Percentiles rank a stretch among this genome's conserved stretches.
These are phyloP conservation scores for Polydrusus tereticollis DNA, from an alignment of 2,888 invertebrate species.

Conservation along the genomic window DNA sequence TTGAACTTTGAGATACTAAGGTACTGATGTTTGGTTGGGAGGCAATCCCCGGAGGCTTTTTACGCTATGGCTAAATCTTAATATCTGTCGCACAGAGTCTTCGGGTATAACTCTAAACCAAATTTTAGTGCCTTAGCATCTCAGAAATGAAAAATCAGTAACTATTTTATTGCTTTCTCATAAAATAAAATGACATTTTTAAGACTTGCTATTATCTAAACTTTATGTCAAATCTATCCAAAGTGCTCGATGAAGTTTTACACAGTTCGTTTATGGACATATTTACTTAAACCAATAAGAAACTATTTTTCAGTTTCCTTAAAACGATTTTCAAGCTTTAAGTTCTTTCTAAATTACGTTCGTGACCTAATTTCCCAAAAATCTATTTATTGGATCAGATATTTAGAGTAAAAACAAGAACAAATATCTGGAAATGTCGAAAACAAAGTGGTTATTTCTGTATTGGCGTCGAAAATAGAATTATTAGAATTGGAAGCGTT, in stretches of 20 bases:
- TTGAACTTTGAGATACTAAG: too few relatives aligned
- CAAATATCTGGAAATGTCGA: slow-evolving; percentile 8
- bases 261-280: neutral
- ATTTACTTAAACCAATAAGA: neutral
- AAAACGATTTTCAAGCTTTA: neutral
- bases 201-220: too few relatives aligned
- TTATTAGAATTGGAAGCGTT: neutral
- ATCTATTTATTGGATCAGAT: slow-evolving; percentile 1
- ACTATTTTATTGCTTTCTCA: too few relatives aligned
- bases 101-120: too few relatives aligned
- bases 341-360: neutral
- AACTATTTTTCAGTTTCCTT: neutral
- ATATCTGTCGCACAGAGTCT: too few relatives aligned
- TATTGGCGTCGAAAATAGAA: neutral
- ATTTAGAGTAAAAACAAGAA: slow-evolving; percentile 3
- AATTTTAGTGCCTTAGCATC: too few relatives aligned
- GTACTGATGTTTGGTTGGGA: too few relatives aligned
- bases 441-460: slow-evolving; percentile 16
- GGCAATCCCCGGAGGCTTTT: too few relatives aligned
- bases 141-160: too few relatives aligned
- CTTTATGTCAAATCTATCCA: neutral
- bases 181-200: too few relatives aligned
- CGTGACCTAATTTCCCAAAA: neutral
- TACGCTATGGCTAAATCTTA: too few relatives aligned
- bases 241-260: neutral